Percentiles rank a stretch among this genome's conserved stretches.
Conservation (phyloP, 2,113 vertebrate genomes). For the Tonatia bakeri region DNA sequence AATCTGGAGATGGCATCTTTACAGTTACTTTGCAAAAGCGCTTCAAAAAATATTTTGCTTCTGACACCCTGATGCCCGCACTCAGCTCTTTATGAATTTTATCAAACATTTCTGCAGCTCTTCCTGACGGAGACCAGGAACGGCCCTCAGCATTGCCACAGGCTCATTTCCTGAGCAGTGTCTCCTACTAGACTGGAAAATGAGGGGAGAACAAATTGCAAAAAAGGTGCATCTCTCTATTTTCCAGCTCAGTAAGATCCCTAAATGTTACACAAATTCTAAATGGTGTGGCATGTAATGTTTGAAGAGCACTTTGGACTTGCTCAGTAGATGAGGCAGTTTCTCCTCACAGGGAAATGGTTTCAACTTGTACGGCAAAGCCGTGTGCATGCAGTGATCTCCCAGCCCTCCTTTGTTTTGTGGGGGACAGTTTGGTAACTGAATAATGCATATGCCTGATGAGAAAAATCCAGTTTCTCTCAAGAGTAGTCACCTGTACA, state of each 20-base stretch:
- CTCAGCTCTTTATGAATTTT: constrained; percentile 32
- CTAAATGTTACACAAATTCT: constrained; percentile 79
- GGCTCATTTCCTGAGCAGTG: constrained; percentile 50
- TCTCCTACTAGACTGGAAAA: constrained; percentile 76
- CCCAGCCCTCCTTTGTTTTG: constrained; percentile 64
- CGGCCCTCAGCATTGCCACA: constrained; percentile 47
- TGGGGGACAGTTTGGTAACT: constrained; percentile 72
- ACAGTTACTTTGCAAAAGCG: constrained; percentile 19
- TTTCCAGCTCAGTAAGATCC: constrained; percentile 80
- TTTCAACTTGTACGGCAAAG: constrained; percentile 72
- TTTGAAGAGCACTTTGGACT: constrained; percentile 74
- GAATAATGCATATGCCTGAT: constrained; percentile 63
- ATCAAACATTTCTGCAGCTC: constrained; percentile 39
- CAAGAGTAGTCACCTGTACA: constrained; percentile 49
- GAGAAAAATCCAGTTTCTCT: constrained; percentile 52
- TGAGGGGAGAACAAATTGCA: constrained; percentile 74
- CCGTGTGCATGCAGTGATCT: constrained; percentile 70
- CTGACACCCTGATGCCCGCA: neutral
- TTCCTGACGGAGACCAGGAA: constrained; percentile 46
- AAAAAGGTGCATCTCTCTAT: constrained; percentile 63
- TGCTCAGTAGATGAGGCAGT: constrained; percentile 57
- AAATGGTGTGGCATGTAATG: constrained; percentile 69
- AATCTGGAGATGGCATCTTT: constrained; percentile 6
- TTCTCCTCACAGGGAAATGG: constrained; percentile 64
- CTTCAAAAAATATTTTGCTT: constrained; percentile 16